Evolutionary conservation across 1,140 invertebrate genomes (phyloP), one percentile per base, ranked within the genome.

Genomic region (Lerema accius): DNA sequence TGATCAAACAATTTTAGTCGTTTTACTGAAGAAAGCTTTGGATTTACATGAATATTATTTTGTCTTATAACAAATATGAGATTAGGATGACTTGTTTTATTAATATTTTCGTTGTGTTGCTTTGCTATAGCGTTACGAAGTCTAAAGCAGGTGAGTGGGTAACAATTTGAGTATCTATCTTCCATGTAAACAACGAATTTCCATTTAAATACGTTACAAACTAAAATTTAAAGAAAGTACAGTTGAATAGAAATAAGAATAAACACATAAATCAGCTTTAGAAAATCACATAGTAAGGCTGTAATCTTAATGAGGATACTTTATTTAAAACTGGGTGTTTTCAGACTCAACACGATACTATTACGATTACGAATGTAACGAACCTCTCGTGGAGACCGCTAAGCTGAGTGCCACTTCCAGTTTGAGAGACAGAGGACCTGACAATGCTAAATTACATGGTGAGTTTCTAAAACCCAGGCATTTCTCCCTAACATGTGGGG

Each of bases 371-470:
- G 95, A 96, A 88, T 97, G 96, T 84, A 96, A 95, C 81, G 92
- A 93, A 65, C 94, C 96, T n/a, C 86, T 97, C 32, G 87, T 97
- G 72, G 94, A 95, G 1, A 92, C 86, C 76, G 94, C 96, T 67
- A 92, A 92, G 51, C 76, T 97, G 26, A 94, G 92, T 78, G 96
- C 96, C 19, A 97, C 96, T 35, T 96, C 96, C 3, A 95, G 94
- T 63, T 90, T 97, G 53, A 91, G 93, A 15, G 95, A 95, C 63
- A 92, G 96, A 85, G 96, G 95, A 59, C 94, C 96, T 17, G 92
- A 95, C 26, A 96, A 97, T 92, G 96, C 96, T 2, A 93, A 93
- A 75, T 89, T 97, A 43, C 94, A 96, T 92, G 96, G 96, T 97
- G 93, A 94, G 93, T 91, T 93, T 73, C 86, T 14, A 3, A 7